These are phyloP conservation scores for Oncopodura yosiiana DNA, from an alignment of 1,140 invertebrate genomes.

Conservation along the genomic window DNA sequence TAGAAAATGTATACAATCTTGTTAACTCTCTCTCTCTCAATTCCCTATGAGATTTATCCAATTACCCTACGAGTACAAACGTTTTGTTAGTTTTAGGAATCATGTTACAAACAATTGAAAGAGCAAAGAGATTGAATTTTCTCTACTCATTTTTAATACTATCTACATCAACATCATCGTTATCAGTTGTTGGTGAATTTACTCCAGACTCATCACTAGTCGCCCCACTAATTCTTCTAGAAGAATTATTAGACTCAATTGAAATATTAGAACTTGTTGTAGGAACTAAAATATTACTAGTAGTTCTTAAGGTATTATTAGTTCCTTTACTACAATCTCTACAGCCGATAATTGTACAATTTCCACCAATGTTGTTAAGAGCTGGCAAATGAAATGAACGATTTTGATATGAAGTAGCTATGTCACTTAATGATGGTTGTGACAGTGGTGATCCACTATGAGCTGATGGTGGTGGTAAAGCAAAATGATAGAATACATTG, in stretches of 20 bases:
- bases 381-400: conserved; percentile 24
- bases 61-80: too few relatives aligned
- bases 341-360: conserved; percentile 32
- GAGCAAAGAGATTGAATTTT: too few relatives aligned
- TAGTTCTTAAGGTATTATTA: too few relatives aligned
- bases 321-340: conserved; percentile 15
- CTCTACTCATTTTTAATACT: conserved; percentile 22
- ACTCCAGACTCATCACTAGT: conserved; percentile 14
- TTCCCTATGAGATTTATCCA: too few relatives aligned
- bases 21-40: too few relatives aligned
- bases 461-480: conserved; percentile 17
- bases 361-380: too few relatives aligned
- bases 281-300: not conserved
- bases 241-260: not conserved
- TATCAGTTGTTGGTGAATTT: conserved; percentile 9
- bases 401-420: not conserved
- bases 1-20: too few relatives aligned
- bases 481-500: conserved; percentile 35
- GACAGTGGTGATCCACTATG: not conserved
- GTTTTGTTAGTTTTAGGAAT: too few relatives aligned
- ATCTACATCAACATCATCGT: conserved; percentile 23
- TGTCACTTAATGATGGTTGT: not conserved
- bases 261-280: not conserved
- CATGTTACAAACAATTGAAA: too few relatives aligned
- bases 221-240: not conserved